Conservation (phyloP, 2,888 invertebrate genomes). For the Taenaris catops region DNA sequence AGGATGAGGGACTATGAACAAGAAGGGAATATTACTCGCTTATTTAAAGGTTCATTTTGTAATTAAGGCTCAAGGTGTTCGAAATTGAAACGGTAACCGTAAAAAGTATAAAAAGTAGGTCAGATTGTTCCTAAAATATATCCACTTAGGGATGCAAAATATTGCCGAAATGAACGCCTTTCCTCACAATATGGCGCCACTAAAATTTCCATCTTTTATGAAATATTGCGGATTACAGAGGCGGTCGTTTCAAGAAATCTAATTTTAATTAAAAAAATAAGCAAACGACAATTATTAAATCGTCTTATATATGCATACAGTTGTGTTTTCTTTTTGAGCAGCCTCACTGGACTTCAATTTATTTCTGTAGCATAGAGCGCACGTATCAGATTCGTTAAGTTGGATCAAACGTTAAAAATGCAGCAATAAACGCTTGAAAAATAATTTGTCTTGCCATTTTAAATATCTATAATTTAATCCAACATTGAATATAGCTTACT, state of each 20-base stretch:
- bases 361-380: too few relatives aligned
- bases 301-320: too few relatives aligned
- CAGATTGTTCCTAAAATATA: constrained; percentile 60
- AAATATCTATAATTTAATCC: too few relatives aligned
- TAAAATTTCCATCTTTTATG: constrained; percentile 74
- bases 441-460: too few relatives aligned
- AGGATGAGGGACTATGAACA: constrained; percentile 25
- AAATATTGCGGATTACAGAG: constrained; percentile 69
- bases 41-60: constrained; percentile 17
- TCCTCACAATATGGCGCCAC: constrained; percentile 74
- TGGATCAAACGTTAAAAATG: too few relatives aligned
- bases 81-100: constrained; percentile 21
- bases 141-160: constrained; percentile 67
- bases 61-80: constrained; percentile 29
- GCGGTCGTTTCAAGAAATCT: constrained; percentile 58
- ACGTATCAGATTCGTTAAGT: too few relatives aligned
- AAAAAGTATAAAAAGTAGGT: constrained; percentile 34
- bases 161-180: constrained; percentile 64
- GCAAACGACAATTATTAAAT: constrained; percentile 1
- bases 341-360: too few relatives aligned
- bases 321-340: too few relatives aligned
- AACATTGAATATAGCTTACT: too few relatives aligned
- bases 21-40: constrained; percentile 14
- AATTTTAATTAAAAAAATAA: constrained; percentile 52
- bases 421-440: too few relatives aligned